Evolutionary conservation across 2,888 invertebrate species (phyloP).

Genomic region (Andrena bucephala): DNA sequence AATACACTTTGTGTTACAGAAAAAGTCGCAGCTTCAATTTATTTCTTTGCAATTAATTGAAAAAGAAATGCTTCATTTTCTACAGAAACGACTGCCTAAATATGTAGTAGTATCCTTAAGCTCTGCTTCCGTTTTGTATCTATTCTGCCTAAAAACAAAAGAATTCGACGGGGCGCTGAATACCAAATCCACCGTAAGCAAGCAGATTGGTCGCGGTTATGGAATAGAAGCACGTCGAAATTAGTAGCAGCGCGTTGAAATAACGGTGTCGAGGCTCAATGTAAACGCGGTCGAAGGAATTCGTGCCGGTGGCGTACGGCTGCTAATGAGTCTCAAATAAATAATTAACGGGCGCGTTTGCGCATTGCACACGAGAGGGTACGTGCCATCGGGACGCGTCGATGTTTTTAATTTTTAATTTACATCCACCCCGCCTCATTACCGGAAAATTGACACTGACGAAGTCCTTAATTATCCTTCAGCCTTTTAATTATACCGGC

Average conservation of each 20-base stretch:
- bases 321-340: slow-evolving; percentile 58
- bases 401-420: slow-evolving; percentile 57
- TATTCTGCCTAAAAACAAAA: neutral
- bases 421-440: slow-evolving; percentile 53
- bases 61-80: no score
- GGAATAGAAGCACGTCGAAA: slow-evolving; percentile 15
- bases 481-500: slow-evolving; percentile 53
- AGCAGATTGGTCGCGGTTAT: neutral
- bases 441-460: slow-evolving; percentile 59
- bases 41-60: no score
- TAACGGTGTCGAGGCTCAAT: slow-evolving; percentile 9
- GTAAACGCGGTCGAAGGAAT: slow-evolving; percentile 39
- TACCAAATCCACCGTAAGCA: neutral
- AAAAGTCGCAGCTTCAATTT: no score
- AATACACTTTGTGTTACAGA: no score
- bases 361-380: slow-evolving; percentile 7
- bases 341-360: slow-evolving; percentile 50
- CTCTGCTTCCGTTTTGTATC: neutral
- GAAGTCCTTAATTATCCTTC: slow-evolving; percentile 54
- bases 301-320: neutral
- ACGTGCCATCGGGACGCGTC: slow-evolving; percentile 21
- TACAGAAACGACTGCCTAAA: no score
- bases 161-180: neutral
- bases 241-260: neutral
- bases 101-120: neutral